Evolutionary conservation across 1,140 invertebrate species (phyloP), one percentile per base, ranked within the genome.

Genomic region (Drosophila rhopaloa): DNA sequence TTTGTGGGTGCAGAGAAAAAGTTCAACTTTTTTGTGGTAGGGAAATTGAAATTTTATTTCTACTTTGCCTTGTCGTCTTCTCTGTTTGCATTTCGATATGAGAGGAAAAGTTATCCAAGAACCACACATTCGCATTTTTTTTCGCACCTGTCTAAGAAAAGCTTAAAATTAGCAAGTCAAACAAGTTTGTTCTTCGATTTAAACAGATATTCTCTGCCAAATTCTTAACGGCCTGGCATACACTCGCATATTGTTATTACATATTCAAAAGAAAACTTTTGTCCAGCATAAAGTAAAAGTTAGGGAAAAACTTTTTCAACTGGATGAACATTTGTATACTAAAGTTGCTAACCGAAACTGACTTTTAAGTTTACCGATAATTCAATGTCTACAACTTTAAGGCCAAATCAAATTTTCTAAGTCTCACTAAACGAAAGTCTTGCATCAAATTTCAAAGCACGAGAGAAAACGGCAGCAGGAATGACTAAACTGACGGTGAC

Each of bases 21-120:
- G 29, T 38, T 58, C 7, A 13, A 63, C 68, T 67, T 88, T 71
- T 71, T 61, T 62, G 67, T 60, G 55, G 70, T 54, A 9, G 67
- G 43, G 38, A 77, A 85, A 85, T 85, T 70, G 75, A 80, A 76
- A 66, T 88, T 60, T 73, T 58, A 76, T 61, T 59, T 27, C 54
- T 32, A 47, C 19, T 62, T 54, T 54, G n/a, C 6, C 9, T 37
- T 13, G 48, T 10, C 14, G 10, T 38, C 43, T 43, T 43, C 24
- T 14, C 9, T 59, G 44, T 61, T 65, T 58, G 47, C 67, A 51
- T 67, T 43, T 58, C 32, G 54, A 27, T 62, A 24, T 55, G 37
- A 67, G 56, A 5, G 43, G 10, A 44, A 76, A 73, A 72, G 67
- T 73, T 73, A 37, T 6, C 35, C 46, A 16, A 27, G 14, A 60